Evolutionary conservation across 2,888 invertebrate genomes (phyloP).

Genomic region (Cremastobaeus sp.): DNA sequence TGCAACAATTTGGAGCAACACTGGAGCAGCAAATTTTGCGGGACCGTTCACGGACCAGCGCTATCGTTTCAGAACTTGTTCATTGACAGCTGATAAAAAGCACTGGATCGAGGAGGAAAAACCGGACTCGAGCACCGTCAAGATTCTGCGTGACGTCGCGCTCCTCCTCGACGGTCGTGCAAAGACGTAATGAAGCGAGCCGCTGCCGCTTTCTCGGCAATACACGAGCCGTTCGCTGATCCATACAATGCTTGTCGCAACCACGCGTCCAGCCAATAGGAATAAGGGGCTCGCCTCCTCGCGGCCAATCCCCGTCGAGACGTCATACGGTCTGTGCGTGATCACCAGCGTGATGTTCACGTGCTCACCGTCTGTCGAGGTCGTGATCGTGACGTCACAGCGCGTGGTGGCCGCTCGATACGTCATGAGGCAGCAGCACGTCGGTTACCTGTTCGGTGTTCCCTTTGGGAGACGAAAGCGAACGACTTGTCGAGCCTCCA

Average conservation of each 20-base stretch:
- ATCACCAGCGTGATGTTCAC: constrained; percentile 88
- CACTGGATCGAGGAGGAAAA: not conserved
- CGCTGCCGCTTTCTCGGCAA: constrained; percentile 69
- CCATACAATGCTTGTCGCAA: constrained; percentile 78
- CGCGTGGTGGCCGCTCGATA: constrained; percentile 79
- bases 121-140: not conserved
- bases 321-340: constrained; percentile 90
- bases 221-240: constrained; percentile 78
- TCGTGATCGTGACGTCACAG: constrained; percentile 84
- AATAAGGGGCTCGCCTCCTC: constrained; percentile 85
- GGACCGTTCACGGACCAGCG: too few species aligned
- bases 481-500: constrained; percentile 29
- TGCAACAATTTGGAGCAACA: too few species aligned
- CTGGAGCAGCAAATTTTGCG: too few species aligned
- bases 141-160: constrained; percentile 54
- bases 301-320: constrained; percentile 81
- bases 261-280: constrained; percentile 80
- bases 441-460: constrained; percentile 26
- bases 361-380: constrained; percentile 87
- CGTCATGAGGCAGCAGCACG: constrained; percentile 77
- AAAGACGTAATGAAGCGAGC: constrained; percentile 69
- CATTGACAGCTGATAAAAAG: too few species aligned
- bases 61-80: too few species aligned
- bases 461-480: constrained; percentile 7
- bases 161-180: constrained; percentile 64